Evolutionary conservation across 2,888 invertebrate genomes (phyloP).

Genomic region (Pandemis corylana): DNA sequence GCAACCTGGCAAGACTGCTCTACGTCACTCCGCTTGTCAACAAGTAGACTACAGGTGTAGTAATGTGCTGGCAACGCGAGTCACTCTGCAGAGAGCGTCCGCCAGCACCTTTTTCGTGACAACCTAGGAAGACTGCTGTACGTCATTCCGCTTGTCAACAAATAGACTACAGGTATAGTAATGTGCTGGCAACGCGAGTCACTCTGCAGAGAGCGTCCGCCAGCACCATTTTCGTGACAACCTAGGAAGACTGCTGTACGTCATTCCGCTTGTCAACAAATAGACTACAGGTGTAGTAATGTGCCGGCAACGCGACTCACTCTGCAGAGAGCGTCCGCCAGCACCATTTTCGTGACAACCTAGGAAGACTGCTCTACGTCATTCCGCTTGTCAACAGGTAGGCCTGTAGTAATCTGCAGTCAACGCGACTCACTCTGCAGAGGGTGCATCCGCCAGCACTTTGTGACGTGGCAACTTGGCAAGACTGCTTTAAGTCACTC

Average conservation of each 20-base stretch:
- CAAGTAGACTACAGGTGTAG: neutral
- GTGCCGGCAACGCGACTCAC: neutral
- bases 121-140: slow-evolving; percentile 41
- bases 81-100: neutral
- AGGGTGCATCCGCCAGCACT: neutral
- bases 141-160: slow-evolving; percentile 59
- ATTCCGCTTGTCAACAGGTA: slow-evolving; percentile 58
- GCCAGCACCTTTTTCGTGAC: neutral
- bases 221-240: neutral
- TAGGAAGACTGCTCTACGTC: slow-evolving; percentile 71
- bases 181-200: neutral
- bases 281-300: neutral
- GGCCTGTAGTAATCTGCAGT: neutral
- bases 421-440: neutral
- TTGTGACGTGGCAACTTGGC: neutral
- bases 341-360: slow-evolving; percentile 84
- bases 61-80: neutral
- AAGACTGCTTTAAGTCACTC: slow-evolving; percentile 53
- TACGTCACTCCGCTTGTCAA: slow-evolving; percentile 62
- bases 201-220: neutral
- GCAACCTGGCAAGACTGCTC: too few relatives aligned
- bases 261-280: slow-evolving; percentile 58
- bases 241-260: slow-evolving; percentile 45
- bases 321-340: slow-evolving; percentile 88
- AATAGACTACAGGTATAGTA: neutral